Base-by-base conservation (phyloP, 2,113 vertebrate genomes). In the Phrynosoma blainvillii region DNA sequence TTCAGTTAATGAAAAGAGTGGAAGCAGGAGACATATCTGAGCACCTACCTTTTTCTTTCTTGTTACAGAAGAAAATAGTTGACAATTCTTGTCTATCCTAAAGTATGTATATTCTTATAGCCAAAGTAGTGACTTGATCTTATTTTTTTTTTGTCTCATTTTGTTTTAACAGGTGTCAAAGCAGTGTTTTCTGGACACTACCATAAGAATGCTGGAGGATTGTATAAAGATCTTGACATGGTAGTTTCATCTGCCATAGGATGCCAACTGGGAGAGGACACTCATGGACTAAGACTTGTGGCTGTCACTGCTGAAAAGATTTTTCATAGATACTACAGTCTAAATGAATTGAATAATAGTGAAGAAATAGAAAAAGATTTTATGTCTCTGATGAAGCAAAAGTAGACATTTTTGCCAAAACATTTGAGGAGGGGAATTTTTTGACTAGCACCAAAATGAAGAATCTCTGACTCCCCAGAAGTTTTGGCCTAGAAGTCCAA, bases 171-270 rank as follows among this genome's bases (percentile, higher is more conserved):
- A 99, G 99, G 99, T 8, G 68, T 99, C 92, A 98, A 96, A 91
- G 98, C 98, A 0, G 98, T 99, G 32, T 99, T 99, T 96, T 97
- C 98, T 0, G 98, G 99, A 79, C 99, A 99, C 92, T 99, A 98
- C 92, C 98, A 99, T 9, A 96, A 98, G 77, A 99, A 99, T 81
- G 98, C 98, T 0, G 98, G 99, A 25, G 98, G 98, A 0, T 94
- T 47, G 91, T 97, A 98, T 94, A 94, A 84, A 76, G 96, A 96
- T 87, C 94, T 99, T 65, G 98, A 99, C 89, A 98, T 99, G 98
- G 98, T 99, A 36, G 98, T 99, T 92, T 98, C 98, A 10, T 99
- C 99, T 0, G 99, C 99, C 23, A 98, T 99, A 0, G 99, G 99
- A 23, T 99, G 98, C 93, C 99, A 99, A 94, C 94, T 99, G 80